Evolutionary conservation across 1,140 invertebrate species (phyloP).

Genomic region (Eubasilissa regina): DNA sequence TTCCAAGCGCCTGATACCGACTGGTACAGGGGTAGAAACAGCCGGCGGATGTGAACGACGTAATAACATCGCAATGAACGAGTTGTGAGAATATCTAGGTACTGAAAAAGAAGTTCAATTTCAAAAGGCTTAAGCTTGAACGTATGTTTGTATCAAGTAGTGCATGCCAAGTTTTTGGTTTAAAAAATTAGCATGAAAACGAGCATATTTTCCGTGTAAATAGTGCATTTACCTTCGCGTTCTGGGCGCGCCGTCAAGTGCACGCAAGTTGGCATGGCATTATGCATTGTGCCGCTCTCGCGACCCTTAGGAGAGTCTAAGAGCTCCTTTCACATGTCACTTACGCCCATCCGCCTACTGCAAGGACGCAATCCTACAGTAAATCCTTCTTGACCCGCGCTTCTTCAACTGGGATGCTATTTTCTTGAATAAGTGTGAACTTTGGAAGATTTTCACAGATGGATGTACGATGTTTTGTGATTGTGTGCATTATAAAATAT

Average conservation of each 20-base stretch:
- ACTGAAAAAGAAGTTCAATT: no score
- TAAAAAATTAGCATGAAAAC: neutral
- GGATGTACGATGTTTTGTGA: no score
- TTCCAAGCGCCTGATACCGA: no score
- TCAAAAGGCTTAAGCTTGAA: no score
- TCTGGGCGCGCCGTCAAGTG: constrained; percentile 32
- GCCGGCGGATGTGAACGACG: no score
- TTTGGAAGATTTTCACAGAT: no score
- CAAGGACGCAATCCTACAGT: neutral
- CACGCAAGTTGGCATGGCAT: constrained; percentile 43
- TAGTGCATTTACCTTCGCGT: neutral
- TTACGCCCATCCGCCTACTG: constrained; percentile 40
- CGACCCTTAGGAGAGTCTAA: neutral
- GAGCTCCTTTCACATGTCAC: constrained; percentile 38
- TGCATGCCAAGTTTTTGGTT: no score
- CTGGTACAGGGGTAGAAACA: no score
- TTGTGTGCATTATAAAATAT: no score
- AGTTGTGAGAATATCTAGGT: no score
- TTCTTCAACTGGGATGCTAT: neutral
- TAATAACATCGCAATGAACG: no score
- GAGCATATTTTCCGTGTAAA: constrained; percentile 12
- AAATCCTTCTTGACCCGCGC: constrained; percentile 5
- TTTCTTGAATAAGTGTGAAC: neutral
- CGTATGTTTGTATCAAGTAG: no score
- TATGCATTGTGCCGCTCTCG: constrained; percentile 44